Evolutionary conservation across 2,888 invertebrate species (phyloP), one percentile per base, ranked within the genome.

Genomic region (Drosophila antonietae): DNA sequence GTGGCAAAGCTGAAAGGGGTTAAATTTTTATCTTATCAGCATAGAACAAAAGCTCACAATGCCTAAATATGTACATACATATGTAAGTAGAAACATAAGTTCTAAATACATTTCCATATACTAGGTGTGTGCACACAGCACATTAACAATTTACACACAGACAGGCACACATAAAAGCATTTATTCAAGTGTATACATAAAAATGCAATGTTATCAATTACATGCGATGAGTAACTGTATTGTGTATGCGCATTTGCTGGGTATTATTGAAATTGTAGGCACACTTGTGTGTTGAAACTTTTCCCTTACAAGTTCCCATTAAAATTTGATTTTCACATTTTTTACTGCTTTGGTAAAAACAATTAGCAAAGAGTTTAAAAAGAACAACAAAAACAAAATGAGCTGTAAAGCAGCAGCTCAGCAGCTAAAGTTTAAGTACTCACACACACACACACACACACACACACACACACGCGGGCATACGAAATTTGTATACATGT

Each of bases 141-240:
- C 44, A 65, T 44, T 37, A 31, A 62, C 43, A 43, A 9, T 14
- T 18, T 18, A 35, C 12, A 31, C 37, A 35, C 39, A 39, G 15
- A n/a, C 5, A 43, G 9, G 10, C 18, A 43, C 10, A 28, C 39
- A 37, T 20, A 28, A 37, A 15, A 3, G n/a, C 15, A 43, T 18
- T 49, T 49, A 7, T 20, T 47, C 1, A 37, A 51, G 35, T 41
- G 41, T 41, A 46, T 41, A 46, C 44, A 69, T 53, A 63, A 62
- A 57, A 58, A 57, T 64, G 44, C 44, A 59, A 64, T 71, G 55
- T 41, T 71, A 71, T 71, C 72, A 75, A 63, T 68, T 61, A 67
- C 62, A 57, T 53, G 23, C 31, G 55, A 57, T 72, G 64, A 63
- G 46, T 69, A 63, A 68, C 49, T 33, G 28, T 15, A 3, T 39